A percentile compares a stretch with the other conserved stretches of the same genome.
Conservation (phyloP, 2,888 invertebrate species). For the Spialia ferax region DNA sequence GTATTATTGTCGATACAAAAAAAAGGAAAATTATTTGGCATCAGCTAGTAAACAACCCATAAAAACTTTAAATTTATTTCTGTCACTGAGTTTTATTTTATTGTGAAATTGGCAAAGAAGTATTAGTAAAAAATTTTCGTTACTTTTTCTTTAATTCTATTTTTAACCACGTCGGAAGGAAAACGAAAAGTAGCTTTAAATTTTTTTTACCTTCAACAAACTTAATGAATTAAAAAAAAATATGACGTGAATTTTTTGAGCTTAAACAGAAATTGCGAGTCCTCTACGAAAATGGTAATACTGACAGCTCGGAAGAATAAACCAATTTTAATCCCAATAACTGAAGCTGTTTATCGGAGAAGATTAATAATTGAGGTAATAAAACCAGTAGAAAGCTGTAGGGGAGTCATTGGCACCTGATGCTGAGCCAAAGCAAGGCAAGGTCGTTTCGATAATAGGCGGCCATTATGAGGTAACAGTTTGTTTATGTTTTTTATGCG, state of each 20-base stretch:
- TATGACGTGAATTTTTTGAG: background rate
- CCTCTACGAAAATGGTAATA: background rate
- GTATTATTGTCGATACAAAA: background rate
- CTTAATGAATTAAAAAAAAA: background rate
- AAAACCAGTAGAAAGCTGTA: conserved; percentile 77
- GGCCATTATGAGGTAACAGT: conserved; percentile 72
- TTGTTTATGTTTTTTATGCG: conserved; percentile 76
- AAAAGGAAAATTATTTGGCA: background rate
- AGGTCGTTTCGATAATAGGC: conserved; percentile 80
- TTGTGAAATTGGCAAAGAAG: conserved; percentile 22
- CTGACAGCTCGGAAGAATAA: background rate
- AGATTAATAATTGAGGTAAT: conserved; percentile 13
- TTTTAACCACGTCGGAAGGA: no score
- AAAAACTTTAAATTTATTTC: conserved; percentile 16
- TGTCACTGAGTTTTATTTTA: conserved; percentile 2
- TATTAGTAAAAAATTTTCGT: background rate
- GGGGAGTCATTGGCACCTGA: conserved; percentile 81
- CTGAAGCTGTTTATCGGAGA: conserved; percentile 14
- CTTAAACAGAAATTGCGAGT: background rate
- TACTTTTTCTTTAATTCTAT: no score
- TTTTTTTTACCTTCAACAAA: background rate
- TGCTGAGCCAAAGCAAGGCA: conserved; percentile 78
- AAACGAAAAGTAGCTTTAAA: background rate
- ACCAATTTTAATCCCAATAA: background rate
- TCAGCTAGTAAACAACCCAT: conserved; percentile 11